Conservation (phyloP, 2,797 vertebrate genomes). For the Pterois miles region DNA sequence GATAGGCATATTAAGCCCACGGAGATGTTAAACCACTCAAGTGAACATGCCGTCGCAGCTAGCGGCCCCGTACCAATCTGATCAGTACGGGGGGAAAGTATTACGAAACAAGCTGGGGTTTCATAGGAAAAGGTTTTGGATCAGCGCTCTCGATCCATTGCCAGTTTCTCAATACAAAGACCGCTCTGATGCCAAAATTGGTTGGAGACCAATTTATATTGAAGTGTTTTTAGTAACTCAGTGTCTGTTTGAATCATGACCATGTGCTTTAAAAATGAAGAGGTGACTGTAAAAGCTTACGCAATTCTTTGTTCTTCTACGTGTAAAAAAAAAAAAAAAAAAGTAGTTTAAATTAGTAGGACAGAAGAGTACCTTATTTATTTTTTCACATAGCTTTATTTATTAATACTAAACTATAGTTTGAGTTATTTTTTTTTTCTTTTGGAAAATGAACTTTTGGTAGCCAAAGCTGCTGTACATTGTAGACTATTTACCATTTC, state of each 20-base stretch:
- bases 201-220: constrained; percentile 61
- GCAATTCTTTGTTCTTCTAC: constrained; percentile 75
- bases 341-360: constrained; percentile 81
- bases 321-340: constrained; percentile 69
- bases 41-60: constrained; percentile 62
- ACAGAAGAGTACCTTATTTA: constrained; percentile 87
- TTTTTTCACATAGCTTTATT: constrained; percentile 91
- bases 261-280: constrained; percentile 78
- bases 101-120: constrained; percentile 48
- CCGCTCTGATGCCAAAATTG: constrained; percentile 71
- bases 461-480: constrained; percentile 86
- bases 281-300: constrained; percentile 75
- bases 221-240: constrained; percentile 69
- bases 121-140: constrained; percentile 29
- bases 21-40: constrained; percentile 74
- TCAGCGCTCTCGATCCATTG: constrained; percentile 38
- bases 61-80: constrained; percentile 45
- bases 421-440: constrained; percentile 68
- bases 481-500: constrained; percentile 81
- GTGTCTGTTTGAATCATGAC: constrained; percentile 70
- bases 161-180: constrained; percentile 64
- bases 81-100: constrained; percentile 26
- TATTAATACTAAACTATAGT: constrained; percentile 87
- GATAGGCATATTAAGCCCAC: constrained; percentile 61
- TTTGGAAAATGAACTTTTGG: constrained; percentile 67